Conservation (phyloP, 2,113 vertebrate species). For the Brienomyrus longianalis region DNA sequence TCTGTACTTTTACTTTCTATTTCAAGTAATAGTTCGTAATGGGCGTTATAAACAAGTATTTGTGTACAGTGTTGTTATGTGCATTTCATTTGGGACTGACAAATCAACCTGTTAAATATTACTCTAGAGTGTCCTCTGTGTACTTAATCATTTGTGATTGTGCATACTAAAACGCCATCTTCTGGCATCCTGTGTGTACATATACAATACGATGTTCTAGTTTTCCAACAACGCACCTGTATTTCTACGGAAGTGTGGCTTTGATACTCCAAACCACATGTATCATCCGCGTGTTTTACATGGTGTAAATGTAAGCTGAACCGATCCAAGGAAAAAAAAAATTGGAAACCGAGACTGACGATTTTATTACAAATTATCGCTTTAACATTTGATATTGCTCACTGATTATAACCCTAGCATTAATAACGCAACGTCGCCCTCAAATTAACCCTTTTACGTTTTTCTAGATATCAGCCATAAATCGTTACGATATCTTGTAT, state of each 20-base stretch:
- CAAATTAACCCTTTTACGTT: background rate
- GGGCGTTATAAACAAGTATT: background rate
- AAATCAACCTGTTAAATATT: background rate
- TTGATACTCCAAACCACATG: background rate
- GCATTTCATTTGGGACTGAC: background rate
- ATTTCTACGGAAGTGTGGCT: background rate
- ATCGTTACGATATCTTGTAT: background rate
- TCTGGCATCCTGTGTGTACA: background rate
- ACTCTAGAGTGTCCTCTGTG: background rate
- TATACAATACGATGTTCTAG: background rate
- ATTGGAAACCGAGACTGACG: background rate
- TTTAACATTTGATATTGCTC: background rate
- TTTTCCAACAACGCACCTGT: background rate
- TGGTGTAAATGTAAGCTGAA: background rate
- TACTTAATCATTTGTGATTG: background rate
- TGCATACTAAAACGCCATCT: background rate
- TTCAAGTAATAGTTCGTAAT: background rate
- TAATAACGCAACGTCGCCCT: background rate
- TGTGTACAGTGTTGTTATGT: background rate
- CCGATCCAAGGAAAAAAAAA: background rate
- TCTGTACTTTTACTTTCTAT: background rate
- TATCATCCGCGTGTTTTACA: background rate
- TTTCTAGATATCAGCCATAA: background rate
- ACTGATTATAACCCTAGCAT: background rate
- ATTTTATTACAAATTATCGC: background rate